These are phyloP conservation scores for Urocyon cinereoargenteus DNA, from an alignment of 2,797 vertebrate species.

Conservation along the genomic window DNA sequence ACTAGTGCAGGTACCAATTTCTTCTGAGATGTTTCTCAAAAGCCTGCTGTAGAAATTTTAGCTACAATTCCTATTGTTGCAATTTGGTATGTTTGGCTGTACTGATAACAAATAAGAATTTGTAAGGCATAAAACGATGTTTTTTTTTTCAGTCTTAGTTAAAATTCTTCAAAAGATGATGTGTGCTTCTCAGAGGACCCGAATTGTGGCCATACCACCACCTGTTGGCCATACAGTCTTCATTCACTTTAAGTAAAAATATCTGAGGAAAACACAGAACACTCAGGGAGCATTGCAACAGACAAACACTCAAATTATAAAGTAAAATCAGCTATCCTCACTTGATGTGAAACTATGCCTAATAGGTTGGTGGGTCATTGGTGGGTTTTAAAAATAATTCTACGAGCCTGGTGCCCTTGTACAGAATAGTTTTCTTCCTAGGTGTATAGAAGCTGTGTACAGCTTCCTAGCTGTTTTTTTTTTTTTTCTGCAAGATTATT, in stretches of 20 bases:
- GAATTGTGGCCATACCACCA: not conserved
- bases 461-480: not conserved
- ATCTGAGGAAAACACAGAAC: not conserved
- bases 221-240: not conserved
- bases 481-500: conserved; percentile 18
- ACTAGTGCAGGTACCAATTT: not conserved
- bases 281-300: not conserved
- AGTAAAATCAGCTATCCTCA: not conserved
- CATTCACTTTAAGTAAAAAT: not conserved
- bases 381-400: not conserved
- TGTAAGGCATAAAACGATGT: not conserved
- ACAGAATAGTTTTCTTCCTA: not conserved
- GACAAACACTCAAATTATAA: not conserved
- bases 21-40: not conserved
- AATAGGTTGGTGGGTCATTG: not conserved
- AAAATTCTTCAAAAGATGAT: not conserved
- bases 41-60: conserved; percentile 9
- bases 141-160: not conserved
- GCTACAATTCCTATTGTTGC: not conserved
- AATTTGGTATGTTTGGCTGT: not conserved
- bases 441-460: no score
- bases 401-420: not conserved
- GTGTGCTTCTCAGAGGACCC: not conserved
- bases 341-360: not conserved
- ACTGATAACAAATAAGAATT: not conserved